Evolutionary conservation across 2,113 vertebrate species (phyloP), one percentile per base, ranked within the genome.

Genomic region (Sigmodon hispidus): DNA sequence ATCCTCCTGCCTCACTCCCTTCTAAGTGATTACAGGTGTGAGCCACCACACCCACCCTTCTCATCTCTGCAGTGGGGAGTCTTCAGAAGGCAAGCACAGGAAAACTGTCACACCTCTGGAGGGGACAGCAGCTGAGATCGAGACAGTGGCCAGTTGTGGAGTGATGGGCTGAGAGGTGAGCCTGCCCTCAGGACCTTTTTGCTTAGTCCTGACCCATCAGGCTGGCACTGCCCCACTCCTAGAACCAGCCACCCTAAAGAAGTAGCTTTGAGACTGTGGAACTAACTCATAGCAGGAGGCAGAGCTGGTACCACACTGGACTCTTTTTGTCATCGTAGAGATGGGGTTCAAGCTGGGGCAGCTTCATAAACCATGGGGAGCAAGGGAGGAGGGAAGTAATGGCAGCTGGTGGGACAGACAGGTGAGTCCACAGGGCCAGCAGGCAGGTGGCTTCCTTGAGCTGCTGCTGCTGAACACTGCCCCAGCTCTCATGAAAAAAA

Each of bases 401-500:
- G 70, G 89, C 96, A 93, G 89, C 89, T 77, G 96, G 89, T 4
- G 34, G 50, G 43, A 84, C 13, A n/a, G 70, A 63, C 10, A 0
- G 0, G 19, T 65, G 52, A 67, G 19, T 52, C 55, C 9, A 0
- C 52, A 45, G 81, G 63, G 89, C 69, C 13, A 12, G 69, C 83
- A 80, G 52, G 84, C 83, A 45, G 69, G 91, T 89, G 94, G 95
- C 95, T 91, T 94, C 97, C 96, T 96, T 15, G 21, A 0, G 91
- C 8, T 0, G 80, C 61, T n/a, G 97, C 89, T 91, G 79, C 95
- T 95, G 84, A 95, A 70, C 96, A 12, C 4, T 34, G 69, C 80
- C 94, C 84, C 97, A 87, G 94, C 1, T 8, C 97, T 98, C 98
- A 98, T 98, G 98, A 98, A 98, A 98, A 98, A 98, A 98, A 98